These are phyloP conservation scores for Ormyrus pomaceus DNA, from an alignment of 2,888 invertebrate genomes.

Conservation along the genomic window DNA sequence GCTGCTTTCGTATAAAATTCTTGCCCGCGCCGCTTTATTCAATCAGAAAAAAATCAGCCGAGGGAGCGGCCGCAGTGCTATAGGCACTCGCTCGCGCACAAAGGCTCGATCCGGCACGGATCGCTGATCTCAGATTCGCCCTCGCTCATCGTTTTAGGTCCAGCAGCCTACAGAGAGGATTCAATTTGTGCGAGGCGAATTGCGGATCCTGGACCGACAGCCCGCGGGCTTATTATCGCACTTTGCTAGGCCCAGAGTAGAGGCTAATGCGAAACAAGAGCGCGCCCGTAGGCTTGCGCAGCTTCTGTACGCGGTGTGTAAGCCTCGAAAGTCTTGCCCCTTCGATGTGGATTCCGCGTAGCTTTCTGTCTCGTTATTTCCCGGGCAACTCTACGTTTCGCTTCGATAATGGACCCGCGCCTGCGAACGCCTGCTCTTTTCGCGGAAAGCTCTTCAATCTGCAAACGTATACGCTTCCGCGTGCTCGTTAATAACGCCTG, in stretches of 20 bases:
- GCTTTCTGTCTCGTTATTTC: conserved; percentile 19
- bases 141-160: conserved; percentile 64
- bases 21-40: conserved; percentile 20
- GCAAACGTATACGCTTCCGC: neutral
- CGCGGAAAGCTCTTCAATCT: conserved; percentile 34
- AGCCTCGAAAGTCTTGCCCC: too few relatives aligned
- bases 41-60: conserved; percentile 44
- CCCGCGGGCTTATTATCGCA: conserved; percentile 74
- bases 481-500: conserved; percentile 31
- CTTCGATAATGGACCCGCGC: conserved; percentile 31
- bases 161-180: conserved; percentile 67
- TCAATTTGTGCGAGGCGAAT: conserved; percentile 72
- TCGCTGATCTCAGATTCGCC: conserved; percentile 70
- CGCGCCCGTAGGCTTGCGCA: conserved; percentile 44
- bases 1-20: conserved; percentile 62
- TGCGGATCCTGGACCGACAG: conserved; percentile 71
- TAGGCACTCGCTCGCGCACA: conserved; percentile 57
- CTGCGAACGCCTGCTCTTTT: conserved; percentile 2
- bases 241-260: conserved; percentile 67
- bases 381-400: conserved; percentile 26
- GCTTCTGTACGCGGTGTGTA: too few relatives aligned
- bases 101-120: conserved; percentile 69
- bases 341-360: too few relatives aligned
- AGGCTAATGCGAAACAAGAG: conserved; percentile 56
- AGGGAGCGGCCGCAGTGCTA: conserved; percentile 56